Base-by-base conservation (phyloP, 1,140 invertebrate genomes). In the Drosophila mauritiana region DNA sequence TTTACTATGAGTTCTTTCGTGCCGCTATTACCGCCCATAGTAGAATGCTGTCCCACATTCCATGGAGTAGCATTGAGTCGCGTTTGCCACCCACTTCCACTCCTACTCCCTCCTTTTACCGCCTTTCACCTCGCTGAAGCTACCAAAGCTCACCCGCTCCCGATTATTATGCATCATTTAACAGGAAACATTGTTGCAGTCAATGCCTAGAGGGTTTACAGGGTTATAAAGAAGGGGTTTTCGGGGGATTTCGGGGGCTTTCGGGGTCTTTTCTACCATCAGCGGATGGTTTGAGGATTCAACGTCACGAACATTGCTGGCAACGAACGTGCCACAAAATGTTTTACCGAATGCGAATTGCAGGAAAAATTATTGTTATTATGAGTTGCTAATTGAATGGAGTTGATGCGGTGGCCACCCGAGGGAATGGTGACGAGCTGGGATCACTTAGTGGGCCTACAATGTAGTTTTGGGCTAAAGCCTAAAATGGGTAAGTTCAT, bases 331-430 rank as follows among this genome's bases (percentile, higher is more conserved):
- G 83, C 83, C 79, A 56, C 83, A 86, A 83, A 86, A 86, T 86
- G 83, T 86, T 86, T 88, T 68, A 69, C 83, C 86, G 73, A 88
- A 88, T 89, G 84, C 76, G 80, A 88, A 79, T 89, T 80, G 84
- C 73, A 59, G 68, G 80, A 76, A 81, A 88, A 88, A 89, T 89
- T 83, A 88, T 88, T 88, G 84, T 88, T 88, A 88, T 88, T 88
- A 88, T 88, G 83, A 88, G 83, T 88, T 84, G 83, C 83, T 88
- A 88, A 88, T 88, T 88, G 83, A 88, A 88, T 88, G 80, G 84
- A 88, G 75, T 83, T 88, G 82, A 59, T 76, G 61, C 61, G 48
- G 39, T 34, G 58, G 62, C 34, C 63, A 43, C 37, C 10, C 25
- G 39, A 11, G 34, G 53, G 39, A 13, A 46, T 37, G 42, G 61